A percentile compares a stretch with the other conserved stretches of the same genome.
These are phyloP conservation scores for Gorsachius magnificus DNA, from an alignment of 2,797 vertebrate species.

Conservation along the genomic window DNA sequence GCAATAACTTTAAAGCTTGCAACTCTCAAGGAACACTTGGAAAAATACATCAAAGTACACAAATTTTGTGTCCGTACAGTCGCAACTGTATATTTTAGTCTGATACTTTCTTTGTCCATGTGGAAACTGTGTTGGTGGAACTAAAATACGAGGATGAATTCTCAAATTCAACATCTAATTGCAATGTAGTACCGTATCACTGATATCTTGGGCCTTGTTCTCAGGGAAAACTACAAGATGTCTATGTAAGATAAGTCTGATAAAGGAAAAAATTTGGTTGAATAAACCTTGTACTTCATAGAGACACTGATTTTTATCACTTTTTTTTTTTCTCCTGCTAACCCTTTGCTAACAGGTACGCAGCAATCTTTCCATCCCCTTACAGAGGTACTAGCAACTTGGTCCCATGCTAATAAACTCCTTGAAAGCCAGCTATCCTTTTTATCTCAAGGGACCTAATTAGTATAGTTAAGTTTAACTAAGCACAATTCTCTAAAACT, in stretches of 20 bases:
- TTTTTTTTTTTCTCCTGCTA: neutral
- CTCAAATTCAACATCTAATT: neutral
- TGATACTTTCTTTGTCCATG: neutral
- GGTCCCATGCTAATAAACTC: neutral
- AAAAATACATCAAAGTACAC: neutral
- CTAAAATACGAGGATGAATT: neutral
- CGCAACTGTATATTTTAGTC: neutral
- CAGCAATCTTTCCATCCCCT: neutral
- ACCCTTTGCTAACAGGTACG: neutral
- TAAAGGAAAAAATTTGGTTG: neutral
- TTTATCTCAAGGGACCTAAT: neutral
- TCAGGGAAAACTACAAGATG: neutral
- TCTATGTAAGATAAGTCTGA: neutral
- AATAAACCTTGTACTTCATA: neutral
- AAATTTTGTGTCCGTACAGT: neutral
- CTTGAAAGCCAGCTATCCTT: neutral
- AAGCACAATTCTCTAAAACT: neutral
- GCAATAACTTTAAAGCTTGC: neutral
- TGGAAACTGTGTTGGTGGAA: neutral
- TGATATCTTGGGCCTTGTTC: neutral
- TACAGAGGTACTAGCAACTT: neutral
- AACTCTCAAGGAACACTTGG: neutral
- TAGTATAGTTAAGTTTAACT: neutral
- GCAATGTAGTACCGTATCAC: fast-evolving
- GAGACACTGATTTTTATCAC: neutral